phyloP scores from a whole-genome alignment of 1,140 invertebrate genomes.

The Hesperophylax magnus region DNA sequence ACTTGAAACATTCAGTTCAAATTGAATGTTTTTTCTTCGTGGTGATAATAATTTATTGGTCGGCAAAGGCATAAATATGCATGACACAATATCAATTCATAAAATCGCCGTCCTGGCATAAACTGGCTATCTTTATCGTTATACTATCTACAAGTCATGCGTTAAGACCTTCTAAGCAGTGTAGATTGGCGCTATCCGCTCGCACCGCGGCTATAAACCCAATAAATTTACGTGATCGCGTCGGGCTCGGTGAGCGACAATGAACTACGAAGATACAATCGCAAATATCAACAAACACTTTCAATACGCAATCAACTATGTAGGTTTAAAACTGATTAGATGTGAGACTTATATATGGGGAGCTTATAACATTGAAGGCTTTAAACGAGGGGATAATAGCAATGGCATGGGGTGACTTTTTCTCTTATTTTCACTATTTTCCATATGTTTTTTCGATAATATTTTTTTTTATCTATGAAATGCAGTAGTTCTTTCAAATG shows the following conservation, averaged over 20 bases:
- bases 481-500: too few species aligned
- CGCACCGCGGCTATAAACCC: not conserved
- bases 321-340: not conserved
- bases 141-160: not conserved
- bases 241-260: not conserved
- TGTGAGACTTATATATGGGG: not conserved
- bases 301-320: not conserved
- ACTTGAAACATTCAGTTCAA: too few species aligned
- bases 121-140: not conserved
- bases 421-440: too few species aligned
- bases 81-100: not conserved
- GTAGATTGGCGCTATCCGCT: conserved; percentile 10
- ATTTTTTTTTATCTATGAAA: too few species aligned
- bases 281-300: not conserved
- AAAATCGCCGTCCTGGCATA: not conserved
- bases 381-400: too few species aligned
- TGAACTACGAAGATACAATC: not conserved
- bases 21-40: too few species aligned
- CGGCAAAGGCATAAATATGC: not conserved
- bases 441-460: too few species aligned
- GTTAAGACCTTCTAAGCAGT: not conserved
- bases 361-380: too few species aligned
- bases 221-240: conserved; percentile 4
- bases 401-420: too few species aligned
- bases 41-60: not conserved